phyloP scores from a whole-genome alignment of 2,797 vertebrate genomes.

The Sorex maritimensis region DNA sequence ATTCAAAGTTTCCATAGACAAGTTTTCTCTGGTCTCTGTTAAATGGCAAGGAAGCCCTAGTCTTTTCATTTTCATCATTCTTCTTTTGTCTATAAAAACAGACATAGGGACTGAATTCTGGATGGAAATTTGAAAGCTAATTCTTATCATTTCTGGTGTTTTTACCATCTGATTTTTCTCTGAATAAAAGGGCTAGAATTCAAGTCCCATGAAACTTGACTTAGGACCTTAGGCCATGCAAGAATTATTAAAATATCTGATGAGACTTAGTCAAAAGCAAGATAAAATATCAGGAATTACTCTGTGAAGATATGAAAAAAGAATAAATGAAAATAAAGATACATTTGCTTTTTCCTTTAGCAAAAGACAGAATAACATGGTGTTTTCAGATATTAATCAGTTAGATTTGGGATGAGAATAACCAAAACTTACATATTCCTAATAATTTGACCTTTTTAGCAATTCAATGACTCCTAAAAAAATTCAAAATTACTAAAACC shows the following conservation, averaged over 20 bases:
- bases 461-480: conserved; percentile 34
- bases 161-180: conserved; percentile 45
- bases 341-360: conserved; percentile 43
- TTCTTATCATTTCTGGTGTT: conserved; percentile 12
- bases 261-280: conserved; percentile 50
- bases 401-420: conserved; percentile 13
- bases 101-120: conserved; percentile 44
- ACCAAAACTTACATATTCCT: conserved; percentile 2
- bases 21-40: conserved; percentile 18
- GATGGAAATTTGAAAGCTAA: background rate
- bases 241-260: conserved; percentile 31
- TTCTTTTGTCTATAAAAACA: conserved; percentile 1
- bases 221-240: conserved; percentile 5
- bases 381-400: conserved; percentile 43
- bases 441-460: conserved; percentile 43
- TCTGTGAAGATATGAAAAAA: conserved; percentile 6
- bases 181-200: background rate
- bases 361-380: conserved; percentile 8
- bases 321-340: background rate
- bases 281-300: conserved; percentile 44
- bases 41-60: background rate
- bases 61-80: conserved; percentile 35
- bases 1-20: background rate
- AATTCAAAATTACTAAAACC: conserved; percentile 16
- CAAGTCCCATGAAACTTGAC: background rate